phyloP scores from a whole-genome alignment of 2,797 vertebrate genomes.

The Meda fulgida region DNA sequence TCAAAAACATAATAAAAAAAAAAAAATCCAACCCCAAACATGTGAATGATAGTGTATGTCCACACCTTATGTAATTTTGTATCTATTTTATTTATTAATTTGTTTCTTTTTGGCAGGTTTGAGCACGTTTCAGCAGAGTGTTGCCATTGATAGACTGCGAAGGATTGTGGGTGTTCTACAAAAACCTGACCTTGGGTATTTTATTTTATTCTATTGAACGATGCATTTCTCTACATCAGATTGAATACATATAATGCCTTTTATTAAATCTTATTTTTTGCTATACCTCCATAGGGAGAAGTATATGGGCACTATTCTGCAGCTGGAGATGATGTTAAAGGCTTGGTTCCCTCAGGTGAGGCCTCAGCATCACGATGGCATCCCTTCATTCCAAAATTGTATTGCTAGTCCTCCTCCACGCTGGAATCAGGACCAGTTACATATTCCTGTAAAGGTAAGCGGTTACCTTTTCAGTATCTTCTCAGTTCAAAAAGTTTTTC shows the following conservation, averaged over 20 bases:
- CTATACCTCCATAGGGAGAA: constrained; percentile 75
- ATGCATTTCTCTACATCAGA: neutral
- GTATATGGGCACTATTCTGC: constrained; percentile 85
- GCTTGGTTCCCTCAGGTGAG: constrained; percentile 85
- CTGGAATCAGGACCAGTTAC: constrained; percentile 69
- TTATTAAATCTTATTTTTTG: neutral
- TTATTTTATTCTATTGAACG: neutral
- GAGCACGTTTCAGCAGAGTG: constrained; percentile 89
- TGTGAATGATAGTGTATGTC: neutral
- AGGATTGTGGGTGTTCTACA: constrained; percentile 88
- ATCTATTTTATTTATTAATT: neutral
- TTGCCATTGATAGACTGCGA: constrained; percentile 90
- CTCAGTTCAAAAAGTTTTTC: neutral
- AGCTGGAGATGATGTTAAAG: constrained; percentile 91
- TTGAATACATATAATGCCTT: neutral
- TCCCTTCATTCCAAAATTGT: constrained; percentile 42
- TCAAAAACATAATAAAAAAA: neutral
- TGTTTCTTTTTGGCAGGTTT: constrained; percentile 75
- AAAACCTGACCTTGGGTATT: constrained; percentile 92
- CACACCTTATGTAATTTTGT: neutral
- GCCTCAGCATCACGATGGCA: constrained; percentile 15
- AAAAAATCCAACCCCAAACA: neutral
- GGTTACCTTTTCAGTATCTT: no score
- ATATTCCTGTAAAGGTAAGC: constrained; percentile 70
- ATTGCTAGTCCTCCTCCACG: constrained; percentile 56